Evolutionary conservation across 2,888 invertebrate species (phyloP), one percentile per base, ranked within the genome.

Genomic region (Ephialtes manifestator): DNA sequence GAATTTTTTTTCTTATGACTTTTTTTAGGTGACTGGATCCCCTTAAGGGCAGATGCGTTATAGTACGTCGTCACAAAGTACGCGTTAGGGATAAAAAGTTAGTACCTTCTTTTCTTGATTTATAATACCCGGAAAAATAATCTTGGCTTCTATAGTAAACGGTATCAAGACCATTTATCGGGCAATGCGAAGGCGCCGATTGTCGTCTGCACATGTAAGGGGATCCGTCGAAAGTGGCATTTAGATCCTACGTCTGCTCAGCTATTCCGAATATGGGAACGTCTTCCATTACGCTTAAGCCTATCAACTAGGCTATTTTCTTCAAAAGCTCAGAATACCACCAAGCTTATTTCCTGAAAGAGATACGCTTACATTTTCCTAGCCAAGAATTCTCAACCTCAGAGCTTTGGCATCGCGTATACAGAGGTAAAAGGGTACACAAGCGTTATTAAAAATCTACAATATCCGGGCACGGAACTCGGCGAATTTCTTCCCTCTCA

Each of bases 151-250:
- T 71, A 79, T 79, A 68, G 70, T 81, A n/a, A n/a, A 80, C 87
- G 87, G 87, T 89, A 90, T 90, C 90, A 86, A 77, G 86, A 85
- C 88, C 90, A 90, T 89, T 89, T 90, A 90, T 90, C 90, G 88
- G 81, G 83, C 65, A 55, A 55, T 53, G 51, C 68, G 51, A 65
- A 71, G 82, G 65, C 76, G 71, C 71, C 82, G 65, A 46, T 86
- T 88, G 88, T 87, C 89, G 88, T 87, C 89, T 84, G 83, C 76
- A 76, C 83, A 76, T 71, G 81, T 75, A 72, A 83, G 76, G 87
- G 86, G 86, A 88, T 86, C 88, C 84, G 85, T 87, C 88, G 85
- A 87, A 87, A 72, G 80, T 71, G 72, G 80, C 78, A 51, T 24
- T 78, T 72, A 48, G n/a, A 68, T 67, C 46, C 53, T 35, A 20